phyloP scores from a whole-genome alignment of 2,888 invertebrate species.

The Toxonevra muliebris region DNA sequence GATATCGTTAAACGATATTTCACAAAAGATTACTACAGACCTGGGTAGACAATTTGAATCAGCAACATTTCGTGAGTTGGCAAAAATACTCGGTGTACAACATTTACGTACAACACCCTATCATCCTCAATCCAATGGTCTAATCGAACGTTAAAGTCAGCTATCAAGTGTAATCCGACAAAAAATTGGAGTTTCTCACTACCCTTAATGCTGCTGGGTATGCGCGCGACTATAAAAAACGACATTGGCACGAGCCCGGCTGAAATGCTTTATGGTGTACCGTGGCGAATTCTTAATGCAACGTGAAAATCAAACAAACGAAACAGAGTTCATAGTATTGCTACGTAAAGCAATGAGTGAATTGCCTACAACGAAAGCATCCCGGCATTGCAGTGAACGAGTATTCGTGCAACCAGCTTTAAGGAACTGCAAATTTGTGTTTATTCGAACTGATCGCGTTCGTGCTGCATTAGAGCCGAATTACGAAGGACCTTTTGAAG shows the following conservation, averaged over 20 bases:
- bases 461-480: conserved; percentile 23
- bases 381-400: background rate
- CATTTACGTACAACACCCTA: conserved; percentile 35
- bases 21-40: conserved; percentile 38
- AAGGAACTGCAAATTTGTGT: conserved; percentile 29
- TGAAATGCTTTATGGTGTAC: too few relatives aligned
- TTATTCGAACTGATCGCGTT: conserved; percentile 28
- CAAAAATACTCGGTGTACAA: conserved; percentile 26
- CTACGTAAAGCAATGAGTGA: conserved; percentile 17
- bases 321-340: conserved; percentile 24
- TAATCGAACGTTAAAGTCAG: conserved; percentile 39
- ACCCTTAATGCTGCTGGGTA: conserved; percentile 31
- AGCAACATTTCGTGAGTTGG: conserved; percentile 28
- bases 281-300: conserved; percentile 37
- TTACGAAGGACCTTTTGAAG: conserved; percentile 32
- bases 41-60: conserved; percentile 38
- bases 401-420: conserved; percentile 27
- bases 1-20: too few relatives aligned
- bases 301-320: background rate
- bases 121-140: conserved; percentile 39
- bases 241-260: conserved; percentile 46
- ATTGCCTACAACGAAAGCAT: too few relatives aligned
- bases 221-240: conserved; percentile 35
- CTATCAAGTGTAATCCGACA: conserved; percentile 30
- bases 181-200: conserved; percentile 35